phyloP scores from a whole-genome alignment of 2,888 invertebrate genomes.

The Drosophila nigricruria region DNA sequence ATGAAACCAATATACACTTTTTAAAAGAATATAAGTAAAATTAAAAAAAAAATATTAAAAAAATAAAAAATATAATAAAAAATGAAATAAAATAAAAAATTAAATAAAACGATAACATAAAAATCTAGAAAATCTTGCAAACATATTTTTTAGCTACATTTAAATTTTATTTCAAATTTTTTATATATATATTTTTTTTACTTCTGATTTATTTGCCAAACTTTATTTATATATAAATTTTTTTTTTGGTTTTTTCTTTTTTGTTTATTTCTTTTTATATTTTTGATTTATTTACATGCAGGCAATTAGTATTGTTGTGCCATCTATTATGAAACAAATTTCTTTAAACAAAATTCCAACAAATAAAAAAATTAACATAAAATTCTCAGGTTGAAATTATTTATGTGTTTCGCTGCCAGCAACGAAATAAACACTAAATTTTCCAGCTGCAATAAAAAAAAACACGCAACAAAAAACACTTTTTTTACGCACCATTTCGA shows the following conservation, averaged over 20 bases:
- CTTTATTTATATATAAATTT: background rate
- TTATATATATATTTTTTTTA: background rate
- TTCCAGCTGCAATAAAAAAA: conserved; percentile 43
- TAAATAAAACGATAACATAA: background rate
- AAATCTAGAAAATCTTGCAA: background rate
- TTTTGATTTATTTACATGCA: conserved; percentile 1
- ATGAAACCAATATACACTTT: too few species aligned
- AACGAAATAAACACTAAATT: conserved; percentile 32
- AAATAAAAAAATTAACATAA: conserved; percentile 40
- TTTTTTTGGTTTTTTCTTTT: background rate
- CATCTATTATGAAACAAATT: conserved; percentile 13
- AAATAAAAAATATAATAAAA: too few species aligned
- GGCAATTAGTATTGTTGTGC: conserved; percentile 1
- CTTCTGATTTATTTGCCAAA: background rate
- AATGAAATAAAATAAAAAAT: too few species aligned
- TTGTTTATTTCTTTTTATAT: background rate
- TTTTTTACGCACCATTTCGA: conserved; percentile 45
- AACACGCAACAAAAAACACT: background rate
- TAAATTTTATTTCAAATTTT: background rate
- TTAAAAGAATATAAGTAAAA: too few species aligned
- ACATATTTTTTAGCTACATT: background rate
- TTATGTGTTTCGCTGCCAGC: conserved; percentile 44
- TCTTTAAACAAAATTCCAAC: conserved; percentile 15
- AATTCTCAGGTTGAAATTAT: conserved; percentile 22
- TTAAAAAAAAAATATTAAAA: too few species aligned